Evolutionary conservation across 2,113 vertebrate species (phyloP).

Genomic region (Pluvianellus socialis): DNA sequence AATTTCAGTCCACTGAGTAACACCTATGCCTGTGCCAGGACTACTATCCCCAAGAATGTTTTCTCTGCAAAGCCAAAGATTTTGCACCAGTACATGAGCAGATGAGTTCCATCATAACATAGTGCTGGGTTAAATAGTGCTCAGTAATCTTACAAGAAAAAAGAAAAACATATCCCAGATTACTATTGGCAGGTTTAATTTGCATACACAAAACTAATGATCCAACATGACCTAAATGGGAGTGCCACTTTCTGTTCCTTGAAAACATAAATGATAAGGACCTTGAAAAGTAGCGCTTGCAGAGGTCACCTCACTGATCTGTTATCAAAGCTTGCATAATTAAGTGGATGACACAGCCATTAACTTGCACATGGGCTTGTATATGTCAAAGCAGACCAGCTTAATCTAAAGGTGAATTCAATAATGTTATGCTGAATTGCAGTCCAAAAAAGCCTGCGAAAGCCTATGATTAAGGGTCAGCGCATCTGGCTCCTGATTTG

Average conservation of each 20-base stretch:
- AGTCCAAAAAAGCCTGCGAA: conserved; percentile 23
- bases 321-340: conserved; percentile 31
- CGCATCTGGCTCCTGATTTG: conserved; percentile 60
- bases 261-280: conserved; percentile 13
- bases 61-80: background rate
- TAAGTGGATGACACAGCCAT: conserved; percentile 39
- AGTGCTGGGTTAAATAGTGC: background rate
- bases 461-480: conserved; percentile 68
- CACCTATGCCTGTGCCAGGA: background rate
- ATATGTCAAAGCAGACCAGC: conserved; percentile 29
- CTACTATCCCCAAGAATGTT: background rate
- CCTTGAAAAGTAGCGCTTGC: background rate
- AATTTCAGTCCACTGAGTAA: background rate
- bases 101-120: background rate
- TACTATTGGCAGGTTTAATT: background rate
- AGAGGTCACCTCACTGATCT: conserved; percentile 16
- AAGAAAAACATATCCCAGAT: background rate
- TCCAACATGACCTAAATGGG: background rate
- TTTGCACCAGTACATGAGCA: background rate
- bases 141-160: background rate
- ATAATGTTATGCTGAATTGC: conserved; percentile 73
- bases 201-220: background rate
- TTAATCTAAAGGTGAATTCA: conserved; percentile 67
- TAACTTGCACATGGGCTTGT: conserved; percentile 28
- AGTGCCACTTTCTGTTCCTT: background rate